These are phyloP conservation scores for Saxidomus purpurata DNA, from an alignment of 1,140 invertebrate species.

Conservation along the genomic window DNA sequence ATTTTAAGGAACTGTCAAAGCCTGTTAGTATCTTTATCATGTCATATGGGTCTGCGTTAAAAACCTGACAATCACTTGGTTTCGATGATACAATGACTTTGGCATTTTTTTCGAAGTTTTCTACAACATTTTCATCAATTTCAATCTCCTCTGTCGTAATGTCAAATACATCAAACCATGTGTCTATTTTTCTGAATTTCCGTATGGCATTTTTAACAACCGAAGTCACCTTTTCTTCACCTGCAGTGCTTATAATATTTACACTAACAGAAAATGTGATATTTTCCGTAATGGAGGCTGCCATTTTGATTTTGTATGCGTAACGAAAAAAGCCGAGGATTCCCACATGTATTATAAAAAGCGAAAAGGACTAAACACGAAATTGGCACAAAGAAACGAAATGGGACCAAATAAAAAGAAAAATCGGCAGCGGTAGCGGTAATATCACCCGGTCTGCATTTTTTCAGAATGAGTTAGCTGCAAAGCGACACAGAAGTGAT, in stretches of 20 bases:
- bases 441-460: too few relatives aligned
- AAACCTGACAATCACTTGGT: slow-evolving; percentile 28
- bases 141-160: neutral
- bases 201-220: too few relatives aligned
- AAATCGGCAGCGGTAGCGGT: neutral
- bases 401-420: too few relatives aligned
- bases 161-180: too few relatives aligned
- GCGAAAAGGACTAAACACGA: neutral
- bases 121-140: neutral
- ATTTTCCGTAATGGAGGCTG: too few relatives aligned
- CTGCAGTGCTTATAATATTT: neutral
- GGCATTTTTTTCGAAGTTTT: too few relatives aligned
- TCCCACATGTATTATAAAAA: neutral
- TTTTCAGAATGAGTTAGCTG: too few relatives aligned
- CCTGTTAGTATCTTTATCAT: slow-evolving; percentile 13
- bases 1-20: slow-evolving; percentile 18
- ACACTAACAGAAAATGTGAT: too few relatives aligned
- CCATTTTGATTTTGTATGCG: too few relatives aligned
- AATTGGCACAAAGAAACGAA: neutral
- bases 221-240: neutral
- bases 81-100: slow-evolving; percentile 21
- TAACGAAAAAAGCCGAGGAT: too few relatives aligned
- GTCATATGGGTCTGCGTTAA: slow-evolving; percentile 11
- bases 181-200: too few relatives aligned
- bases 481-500: too few relatives aligned